These are phyloP conservation scores for Mesocricetus auratus DNA, from an alignment of 2,113 vertebrate species.

Conservation along the genomic window DNA sequence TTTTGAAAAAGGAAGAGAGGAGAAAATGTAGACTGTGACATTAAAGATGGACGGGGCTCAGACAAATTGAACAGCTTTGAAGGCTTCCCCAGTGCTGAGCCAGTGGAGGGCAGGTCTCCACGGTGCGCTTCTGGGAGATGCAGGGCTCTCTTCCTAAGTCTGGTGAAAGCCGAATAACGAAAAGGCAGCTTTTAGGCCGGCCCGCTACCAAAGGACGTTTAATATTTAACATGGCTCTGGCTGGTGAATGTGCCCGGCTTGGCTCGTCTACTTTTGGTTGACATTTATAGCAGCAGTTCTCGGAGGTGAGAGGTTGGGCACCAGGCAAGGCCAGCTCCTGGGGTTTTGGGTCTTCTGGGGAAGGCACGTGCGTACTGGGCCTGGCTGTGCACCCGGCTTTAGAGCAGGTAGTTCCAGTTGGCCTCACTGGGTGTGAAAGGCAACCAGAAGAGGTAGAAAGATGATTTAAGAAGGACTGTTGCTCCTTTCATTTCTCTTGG, in stretches of 20 bases:
- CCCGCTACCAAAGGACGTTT: neutral
- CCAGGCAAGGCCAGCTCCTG: neutral
- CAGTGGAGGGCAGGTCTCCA: slow-evolving; percentile 57
- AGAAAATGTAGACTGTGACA: slow-evolving; percentile 51
- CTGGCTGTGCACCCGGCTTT: slow-evolving; percentile 53
- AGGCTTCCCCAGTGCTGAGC: slow-evolving; percentile 36
- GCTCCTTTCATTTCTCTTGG: slow-evolving; percentile 61
- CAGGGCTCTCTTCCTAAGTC: neutral
- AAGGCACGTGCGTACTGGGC: neutral
- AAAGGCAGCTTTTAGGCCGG: slow-evolving; percentile 4
- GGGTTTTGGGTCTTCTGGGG: neutral
- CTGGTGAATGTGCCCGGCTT: neutral
- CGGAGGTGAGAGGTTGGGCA: neutral
- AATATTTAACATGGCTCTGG: neutral
- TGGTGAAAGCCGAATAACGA: neutral
- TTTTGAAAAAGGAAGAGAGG: slow-evolving; percentile 67
- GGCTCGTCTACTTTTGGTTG: neutral
- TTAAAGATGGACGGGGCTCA: slow-evolving; percentile 69
- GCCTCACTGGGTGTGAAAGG: neutral
- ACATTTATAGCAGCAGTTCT: neutral
- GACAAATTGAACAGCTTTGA: slow-evolving; percentile 63
- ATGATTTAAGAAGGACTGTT: slow-evolving; percentile 61
- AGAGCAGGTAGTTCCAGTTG: neutral
- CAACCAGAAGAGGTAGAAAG: slow-evolving; percentile 36
- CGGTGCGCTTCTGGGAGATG: neutral